Conservation (phyloP, 2,113 vertebrate genomes). For the Prionailurus bengalensis region DNA sequence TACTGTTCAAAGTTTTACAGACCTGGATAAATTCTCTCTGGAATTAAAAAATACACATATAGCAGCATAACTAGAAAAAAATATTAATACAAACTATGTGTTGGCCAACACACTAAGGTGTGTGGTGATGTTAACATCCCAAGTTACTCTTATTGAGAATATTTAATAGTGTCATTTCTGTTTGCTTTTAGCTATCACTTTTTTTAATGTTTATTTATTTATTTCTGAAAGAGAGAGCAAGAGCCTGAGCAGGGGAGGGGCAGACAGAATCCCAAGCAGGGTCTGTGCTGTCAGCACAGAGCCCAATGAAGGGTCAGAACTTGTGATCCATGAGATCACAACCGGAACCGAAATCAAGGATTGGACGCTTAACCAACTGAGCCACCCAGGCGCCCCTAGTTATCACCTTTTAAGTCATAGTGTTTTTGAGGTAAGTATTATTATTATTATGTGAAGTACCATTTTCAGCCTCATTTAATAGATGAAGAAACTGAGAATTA, state of each 20-base stretch:
- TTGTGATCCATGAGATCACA: no score
- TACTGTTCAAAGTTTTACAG: constrained; percentile 96
- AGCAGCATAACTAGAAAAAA: not conserved
- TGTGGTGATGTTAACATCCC: not conserved
- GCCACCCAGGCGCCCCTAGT: not conserved
- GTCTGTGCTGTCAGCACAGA: no score
- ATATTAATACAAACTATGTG: not conserved
- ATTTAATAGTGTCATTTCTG: not conserved
- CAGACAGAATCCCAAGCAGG: no score
- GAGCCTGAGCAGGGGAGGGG: no score
- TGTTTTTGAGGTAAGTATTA: not conserved
- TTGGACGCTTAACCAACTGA: no score
- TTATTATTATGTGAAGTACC: not conserved
- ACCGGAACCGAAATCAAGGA: no score
- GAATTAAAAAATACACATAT: not conserved
- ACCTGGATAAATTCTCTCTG: constrained; percentile 99
- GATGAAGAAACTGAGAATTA: constrained; percentile 11
- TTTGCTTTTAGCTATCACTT: not conserved
- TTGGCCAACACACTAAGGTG: not conserved
- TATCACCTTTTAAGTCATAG: not conserved
- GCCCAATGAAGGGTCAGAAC: no score
- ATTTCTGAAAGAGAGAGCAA: no score
- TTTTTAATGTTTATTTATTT: not conserved
- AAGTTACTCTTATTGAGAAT: not conserved
- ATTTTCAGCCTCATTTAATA: not conserved